Evolutionary conservation across 2,797 vertebrate species (phyloP).

Genomic region (Euphonia xanthogaster): DNA sequence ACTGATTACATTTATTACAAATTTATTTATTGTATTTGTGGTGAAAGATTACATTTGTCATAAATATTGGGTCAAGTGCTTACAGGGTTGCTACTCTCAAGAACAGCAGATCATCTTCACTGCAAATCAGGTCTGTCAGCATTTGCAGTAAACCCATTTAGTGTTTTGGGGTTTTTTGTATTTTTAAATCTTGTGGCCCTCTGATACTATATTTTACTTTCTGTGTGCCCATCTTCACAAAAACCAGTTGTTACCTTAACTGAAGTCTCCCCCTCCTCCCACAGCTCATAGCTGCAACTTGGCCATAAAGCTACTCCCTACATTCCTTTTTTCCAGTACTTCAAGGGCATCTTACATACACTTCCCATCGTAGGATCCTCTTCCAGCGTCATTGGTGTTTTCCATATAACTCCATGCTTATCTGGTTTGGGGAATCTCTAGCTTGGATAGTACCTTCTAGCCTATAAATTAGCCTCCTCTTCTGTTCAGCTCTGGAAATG

Average conservation of each 20-base stretch:
- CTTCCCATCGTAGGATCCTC: neutral
- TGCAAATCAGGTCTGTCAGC: neutral
- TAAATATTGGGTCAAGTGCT: neutral
- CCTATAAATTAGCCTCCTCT: neutral
- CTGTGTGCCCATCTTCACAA: neutral
- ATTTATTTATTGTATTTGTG: neutral
- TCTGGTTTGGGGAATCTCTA: neutral
- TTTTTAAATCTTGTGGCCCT: neutral
- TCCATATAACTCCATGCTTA: neutral
- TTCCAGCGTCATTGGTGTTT: neutral
- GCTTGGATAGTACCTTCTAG: neutral
- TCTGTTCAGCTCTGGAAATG: neutral
- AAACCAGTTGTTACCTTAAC: neutral
- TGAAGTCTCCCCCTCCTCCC: neutral
- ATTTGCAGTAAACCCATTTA: neutral
- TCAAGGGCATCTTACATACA: neutral
- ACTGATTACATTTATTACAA: neutral
- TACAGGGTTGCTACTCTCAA: neutral
- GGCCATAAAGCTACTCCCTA: neutral
- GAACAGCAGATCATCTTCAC: neutral
- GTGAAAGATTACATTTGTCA: neutral
- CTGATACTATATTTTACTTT: neutral
- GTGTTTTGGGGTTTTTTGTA: neutral
- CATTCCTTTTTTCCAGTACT: neutral
- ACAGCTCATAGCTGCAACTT: neutral